Evolutionary conservation across 1,140 invertebrate genomes (phyloP), one percentile per base, ranked within the genome.

Genomic region (Drosophila navojoa): DNA sequence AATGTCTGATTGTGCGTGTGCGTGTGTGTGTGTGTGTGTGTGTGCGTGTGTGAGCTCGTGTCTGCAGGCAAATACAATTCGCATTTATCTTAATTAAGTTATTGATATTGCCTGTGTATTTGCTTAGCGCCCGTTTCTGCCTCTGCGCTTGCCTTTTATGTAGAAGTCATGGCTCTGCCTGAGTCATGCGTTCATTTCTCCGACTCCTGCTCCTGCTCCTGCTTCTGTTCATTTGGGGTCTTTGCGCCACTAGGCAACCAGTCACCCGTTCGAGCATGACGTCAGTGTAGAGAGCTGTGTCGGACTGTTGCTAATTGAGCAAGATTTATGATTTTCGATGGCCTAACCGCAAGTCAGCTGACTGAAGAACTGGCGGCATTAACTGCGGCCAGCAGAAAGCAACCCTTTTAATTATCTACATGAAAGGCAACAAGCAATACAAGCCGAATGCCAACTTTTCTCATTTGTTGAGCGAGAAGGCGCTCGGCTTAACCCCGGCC

Each of bases 21-120:
- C 22, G 47, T 53, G 19, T 32, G 68, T 58, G 63, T 50, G 59
- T 70, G 47, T 68, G 54, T 73, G 27, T 67, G 52, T 62, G 70
- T 40, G 47, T 55, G 64, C 55, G 50, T 57, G 53, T 44, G 13
- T 42, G 55, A 57, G 44, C n/a, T n/a, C n/a, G n/a, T 55, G 49
- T 70, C 79, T 79, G 67, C 59, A 54, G 68, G 73, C 89, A 84
- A 77, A 89, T 89, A 82, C 84, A 77, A 73, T 89, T 72, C 77
- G 64, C 84, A 89, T 89, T 89, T 89, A 89, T 89, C 84, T 89
- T 89, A 89, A 89, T 89, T 89, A 89, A 80, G 84, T 89, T 89
- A 89, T 89, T 89, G 84, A 89, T 89, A 89, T 89, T 80, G 71
- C 79, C 52, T 63, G 72, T 61, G 54, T 68, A 70, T 78, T 63